These are phyloP conservation scores for Pseudochirops cupreus DNA, from an alignment of 2,797 vertebrate genomes.

Conservation along the genomic window DNA sequence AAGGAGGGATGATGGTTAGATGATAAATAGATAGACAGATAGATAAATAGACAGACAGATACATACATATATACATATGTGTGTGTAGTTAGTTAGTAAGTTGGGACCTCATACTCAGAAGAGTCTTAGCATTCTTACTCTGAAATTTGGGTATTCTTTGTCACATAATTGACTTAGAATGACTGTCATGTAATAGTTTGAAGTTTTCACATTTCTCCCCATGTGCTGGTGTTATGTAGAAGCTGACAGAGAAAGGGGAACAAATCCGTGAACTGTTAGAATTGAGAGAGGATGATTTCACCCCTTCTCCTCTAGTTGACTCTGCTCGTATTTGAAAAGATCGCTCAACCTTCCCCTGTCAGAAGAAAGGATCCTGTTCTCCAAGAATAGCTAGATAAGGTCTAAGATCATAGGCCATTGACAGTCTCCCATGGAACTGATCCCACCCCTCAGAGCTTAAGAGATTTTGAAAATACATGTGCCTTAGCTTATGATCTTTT, in stretches of 20 bases:
- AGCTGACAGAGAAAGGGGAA: not conserved
- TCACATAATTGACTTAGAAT: not conserved
- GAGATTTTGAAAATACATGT: not conserved
- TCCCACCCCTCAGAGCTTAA: not conserved
- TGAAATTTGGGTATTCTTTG: not conserved
- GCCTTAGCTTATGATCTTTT: not conserved
- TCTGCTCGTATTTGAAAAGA: not conserved
- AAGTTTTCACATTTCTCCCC: not conserved
- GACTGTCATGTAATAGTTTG: not conserved
- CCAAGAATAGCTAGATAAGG: not conserved
- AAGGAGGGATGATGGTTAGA: not conserved
- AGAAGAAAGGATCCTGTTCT: not conserved
- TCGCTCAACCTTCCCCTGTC: not conserved
- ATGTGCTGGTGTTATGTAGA: not conserved
- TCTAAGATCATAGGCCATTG: not conserved
- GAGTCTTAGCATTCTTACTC: not conserved
- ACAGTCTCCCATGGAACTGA: not conserved
- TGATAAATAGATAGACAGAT: not conserved
- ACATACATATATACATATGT: not conserved
- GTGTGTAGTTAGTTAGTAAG: not conserved
- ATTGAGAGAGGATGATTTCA: not conserved
- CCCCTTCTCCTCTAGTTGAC: not conserved
- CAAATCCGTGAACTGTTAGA: not conserved
- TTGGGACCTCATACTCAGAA: not conserved
- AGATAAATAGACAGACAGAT: not conserved